Evolutionary conservation across 1,140 invertebrate species (phyloP).

Genomic region (Cotesia vestalis): DNA sequence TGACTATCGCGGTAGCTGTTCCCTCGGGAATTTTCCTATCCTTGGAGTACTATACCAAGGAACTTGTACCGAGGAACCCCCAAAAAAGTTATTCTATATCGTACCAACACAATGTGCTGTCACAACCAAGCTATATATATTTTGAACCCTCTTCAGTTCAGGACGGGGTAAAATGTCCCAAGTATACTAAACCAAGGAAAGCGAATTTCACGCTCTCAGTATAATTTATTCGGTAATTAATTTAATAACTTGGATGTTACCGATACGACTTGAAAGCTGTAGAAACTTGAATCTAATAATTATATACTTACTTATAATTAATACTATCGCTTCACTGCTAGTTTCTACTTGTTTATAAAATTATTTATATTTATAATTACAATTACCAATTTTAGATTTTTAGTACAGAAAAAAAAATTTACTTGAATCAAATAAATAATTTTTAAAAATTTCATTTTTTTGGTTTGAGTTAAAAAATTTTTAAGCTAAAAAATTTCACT

Average conservation of each 20-base stretch:
- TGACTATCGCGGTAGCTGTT: conserved; percentile 12
- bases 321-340: not conserved
- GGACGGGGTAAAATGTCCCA: conserved; percentile 13
- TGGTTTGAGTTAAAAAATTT: too few relatives aligned
- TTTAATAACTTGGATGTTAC: conserved; percentile 24
- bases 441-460: too few relatives aligned
- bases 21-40: conserved; percentile 5
- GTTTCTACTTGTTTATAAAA: not conserved
- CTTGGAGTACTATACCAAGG: not conserved
- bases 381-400: too few relatives aligned
- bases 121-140: not conserved
- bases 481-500: too few relatives aligned
- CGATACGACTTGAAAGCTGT: conserved; percentile 6
- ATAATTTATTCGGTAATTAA: conserved; percentile 35
- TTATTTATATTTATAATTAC: too few relatives aligned
- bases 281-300: not conserved
- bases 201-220: conserved; percentile 28
- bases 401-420: too few relatives aligned
- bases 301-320: not conserved
- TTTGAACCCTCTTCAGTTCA: not conserved
- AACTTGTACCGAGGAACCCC: conserved; percentile 4
- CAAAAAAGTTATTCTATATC: conserved; percentile 12
- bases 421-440: too few relatives aligned
- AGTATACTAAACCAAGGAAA: conserved; percentile 27
- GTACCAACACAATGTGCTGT: conserved; percentile 2